Percentiles rank a stretch among this genome's conserved stretches.
phyloP scores from a whole-genome alignment of 2,888 invertebrate species.

The Erannis defoliaria region DNA sequence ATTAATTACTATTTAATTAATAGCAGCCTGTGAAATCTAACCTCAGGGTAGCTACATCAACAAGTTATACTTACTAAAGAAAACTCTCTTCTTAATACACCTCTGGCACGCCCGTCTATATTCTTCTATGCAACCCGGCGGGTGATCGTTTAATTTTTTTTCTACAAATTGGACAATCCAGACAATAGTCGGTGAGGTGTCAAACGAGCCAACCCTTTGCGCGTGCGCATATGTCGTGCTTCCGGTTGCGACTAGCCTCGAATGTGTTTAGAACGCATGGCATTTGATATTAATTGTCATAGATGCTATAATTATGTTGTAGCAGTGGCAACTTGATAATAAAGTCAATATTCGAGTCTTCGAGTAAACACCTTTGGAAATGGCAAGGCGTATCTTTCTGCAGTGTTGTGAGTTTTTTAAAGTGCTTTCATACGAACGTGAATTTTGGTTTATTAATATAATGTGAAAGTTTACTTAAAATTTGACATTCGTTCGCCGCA shows the following conservation, averaged over 20 bases:
- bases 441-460: no score
- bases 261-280: conserved; percentile 47
- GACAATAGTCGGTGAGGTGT: conserved; percentile 72
- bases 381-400: no score
- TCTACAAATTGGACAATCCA: conserved; percentile 67
- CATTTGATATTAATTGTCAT: conserved; percentile 15
- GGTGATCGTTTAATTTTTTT: conserved; percentile 62
- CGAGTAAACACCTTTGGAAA: no score
- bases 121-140: conserved; percentile 62
- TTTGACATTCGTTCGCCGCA: no score
- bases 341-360: no score
- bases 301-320: not conserved
- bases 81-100: conserved; percentile 53
- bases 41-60: no score
- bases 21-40: no score
- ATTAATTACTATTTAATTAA: no score
- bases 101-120: conserved; percentile 60
- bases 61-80: not conserved
- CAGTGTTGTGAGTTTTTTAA: no score
- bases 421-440: no score
- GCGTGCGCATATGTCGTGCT: conserved; percentile 67
- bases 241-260: conserved; percentile 62
- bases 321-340: not conserved
- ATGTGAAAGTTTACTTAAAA: no score
- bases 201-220: conserved; percentile 77